Evolutionary conservation across 2,113 vertebrate genomes (phyloP).

Genomic region (Brevimyrus niger): DNA sequence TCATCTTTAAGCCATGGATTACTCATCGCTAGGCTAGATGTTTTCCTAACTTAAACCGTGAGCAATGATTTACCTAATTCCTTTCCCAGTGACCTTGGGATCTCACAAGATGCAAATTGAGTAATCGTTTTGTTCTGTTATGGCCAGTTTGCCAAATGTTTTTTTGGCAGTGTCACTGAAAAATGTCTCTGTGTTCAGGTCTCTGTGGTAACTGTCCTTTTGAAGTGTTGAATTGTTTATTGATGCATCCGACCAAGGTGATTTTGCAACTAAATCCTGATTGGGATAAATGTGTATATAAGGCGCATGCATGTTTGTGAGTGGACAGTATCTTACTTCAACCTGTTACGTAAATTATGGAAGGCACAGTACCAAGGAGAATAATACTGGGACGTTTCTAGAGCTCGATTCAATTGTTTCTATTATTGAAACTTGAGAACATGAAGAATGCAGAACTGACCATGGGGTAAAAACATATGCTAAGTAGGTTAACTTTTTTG

Average conservation of each 20-base stretch:
- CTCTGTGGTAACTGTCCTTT: background rate
- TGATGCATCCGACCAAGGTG: background rate
- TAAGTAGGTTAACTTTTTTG: background rate
- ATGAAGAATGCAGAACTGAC: background rate
- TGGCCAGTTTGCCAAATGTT: background rate
- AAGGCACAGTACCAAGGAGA: background rate
- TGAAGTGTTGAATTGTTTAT: background rate
- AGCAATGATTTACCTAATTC: slow-evolving; percentile 2
- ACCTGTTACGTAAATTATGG: background rate
- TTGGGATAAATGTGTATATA: background rate
- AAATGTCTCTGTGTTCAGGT: background rate
- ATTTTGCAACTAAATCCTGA: background rate
- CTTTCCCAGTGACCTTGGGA: background rate
- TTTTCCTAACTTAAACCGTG: background rate
- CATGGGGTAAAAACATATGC: background rate
- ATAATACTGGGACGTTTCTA: background rate
- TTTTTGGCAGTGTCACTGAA: background rate
- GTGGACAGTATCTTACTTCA: background rate
- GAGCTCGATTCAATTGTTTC: background rate
- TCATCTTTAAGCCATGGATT: slow-evolving; percentile 4
- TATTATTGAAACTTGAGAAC: background rate
- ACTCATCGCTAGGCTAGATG: background rate
- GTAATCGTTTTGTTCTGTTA: background rate
- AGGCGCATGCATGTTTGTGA: background rate
- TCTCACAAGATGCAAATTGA: background rate